A percentile compares a stretch with the other conserved stretches of the same genome.
These are phyloP conservation scores for Hyperoplus immaculatus DNA, from an alignment of 2,797 vertebrate species.

Conservation along the genomic window DNA sequence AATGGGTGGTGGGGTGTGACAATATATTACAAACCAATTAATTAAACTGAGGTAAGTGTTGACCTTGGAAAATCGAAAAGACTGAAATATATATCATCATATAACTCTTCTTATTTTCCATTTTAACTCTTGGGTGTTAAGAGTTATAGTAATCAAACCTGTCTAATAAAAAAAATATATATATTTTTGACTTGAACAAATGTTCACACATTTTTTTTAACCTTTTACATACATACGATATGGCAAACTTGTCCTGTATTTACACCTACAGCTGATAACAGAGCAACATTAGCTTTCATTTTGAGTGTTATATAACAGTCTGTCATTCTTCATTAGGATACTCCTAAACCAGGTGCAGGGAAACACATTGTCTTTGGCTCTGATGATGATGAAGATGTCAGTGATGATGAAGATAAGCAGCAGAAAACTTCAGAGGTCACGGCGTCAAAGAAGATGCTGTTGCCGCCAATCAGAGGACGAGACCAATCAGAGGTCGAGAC, in stretches of 20 bases:
- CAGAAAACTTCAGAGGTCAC: slow-evolving; percentile 1
- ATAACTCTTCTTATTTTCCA: no score
- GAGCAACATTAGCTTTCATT: background rate
- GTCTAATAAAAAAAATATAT: no score
- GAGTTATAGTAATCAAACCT: no score
- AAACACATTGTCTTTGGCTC: slow-evolving; percentile 92
- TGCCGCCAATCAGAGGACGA: slow-evolving; percentile 61
- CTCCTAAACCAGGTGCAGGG: slow-evolving; percentile 73
- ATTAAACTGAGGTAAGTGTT: background rate
- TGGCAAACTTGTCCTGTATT: background rate
- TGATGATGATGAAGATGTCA: slow-evolving; percentile 86
- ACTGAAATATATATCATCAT: no score
- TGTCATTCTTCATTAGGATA: slow-evolving; percentile 80
- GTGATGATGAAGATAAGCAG: slow-evolving; percentile 38
- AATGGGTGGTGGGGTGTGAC: background rate
- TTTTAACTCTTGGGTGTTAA: no score
- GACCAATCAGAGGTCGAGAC: slow-evolving; percentile 57
- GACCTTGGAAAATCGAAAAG: background rate
- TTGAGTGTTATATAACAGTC: background rate
- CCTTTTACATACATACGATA: background rate
- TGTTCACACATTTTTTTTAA: background rate
- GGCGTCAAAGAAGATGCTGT: slow-evolving; percentile 44
- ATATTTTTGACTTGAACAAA: background rate
- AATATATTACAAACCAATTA: background rate
- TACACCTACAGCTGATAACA: background rate